Percentiles rank a stretch among this genome's conserved stretches.
Conservation (phyloP, 2,888 invertebrate species). For the Coenonympha arcania region DNA sequence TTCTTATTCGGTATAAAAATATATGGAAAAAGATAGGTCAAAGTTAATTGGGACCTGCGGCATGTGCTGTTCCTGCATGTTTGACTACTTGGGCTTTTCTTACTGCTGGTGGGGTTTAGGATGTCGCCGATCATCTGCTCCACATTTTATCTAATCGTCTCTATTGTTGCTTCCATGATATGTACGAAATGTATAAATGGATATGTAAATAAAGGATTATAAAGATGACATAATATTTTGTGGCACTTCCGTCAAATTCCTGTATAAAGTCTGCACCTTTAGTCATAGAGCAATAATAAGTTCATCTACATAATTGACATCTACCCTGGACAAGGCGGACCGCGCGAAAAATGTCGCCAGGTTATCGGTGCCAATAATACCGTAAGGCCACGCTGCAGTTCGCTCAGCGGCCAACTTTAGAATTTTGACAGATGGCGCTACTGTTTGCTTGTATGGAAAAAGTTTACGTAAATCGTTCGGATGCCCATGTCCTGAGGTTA, state of each 20-base stretch:
- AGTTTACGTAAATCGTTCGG: no score
- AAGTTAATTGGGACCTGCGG: constrained; percentile 37
- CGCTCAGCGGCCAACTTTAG: no score
- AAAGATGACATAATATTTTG: neutral
- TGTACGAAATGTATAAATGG: neutral
- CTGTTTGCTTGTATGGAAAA: no score
- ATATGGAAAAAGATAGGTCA: constrained; percentile 1
- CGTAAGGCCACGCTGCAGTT: no score
- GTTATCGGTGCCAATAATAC: no score
- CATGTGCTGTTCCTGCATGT: constrained; percentile 27
- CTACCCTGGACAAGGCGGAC: no score
- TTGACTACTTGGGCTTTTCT: constrained; percentile 34
- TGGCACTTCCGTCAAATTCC: neutral
- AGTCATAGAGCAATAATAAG: no score
- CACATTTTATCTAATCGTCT: constrained; percentile 11
- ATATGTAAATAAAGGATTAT: neutral
- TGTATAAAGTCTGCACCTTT: no score
- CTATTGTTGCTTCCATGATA: neutral
- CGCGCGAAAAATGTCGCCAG: no score
- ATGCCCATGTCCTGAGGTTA: no score
- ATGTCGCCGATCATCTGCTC: constrained; percentile 36
- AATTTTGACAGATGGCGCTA: no score
- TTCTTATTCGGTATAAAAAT: neutral
- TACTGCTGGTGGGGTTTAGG: constrained; percentile 25
- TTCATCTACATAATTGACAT: no score